These are phyloP conservation scores for Blastomussa wellsi DNA, from an alignment of 92 coral and sea anemone genomes.

Conservation along the genomic window DNA sequence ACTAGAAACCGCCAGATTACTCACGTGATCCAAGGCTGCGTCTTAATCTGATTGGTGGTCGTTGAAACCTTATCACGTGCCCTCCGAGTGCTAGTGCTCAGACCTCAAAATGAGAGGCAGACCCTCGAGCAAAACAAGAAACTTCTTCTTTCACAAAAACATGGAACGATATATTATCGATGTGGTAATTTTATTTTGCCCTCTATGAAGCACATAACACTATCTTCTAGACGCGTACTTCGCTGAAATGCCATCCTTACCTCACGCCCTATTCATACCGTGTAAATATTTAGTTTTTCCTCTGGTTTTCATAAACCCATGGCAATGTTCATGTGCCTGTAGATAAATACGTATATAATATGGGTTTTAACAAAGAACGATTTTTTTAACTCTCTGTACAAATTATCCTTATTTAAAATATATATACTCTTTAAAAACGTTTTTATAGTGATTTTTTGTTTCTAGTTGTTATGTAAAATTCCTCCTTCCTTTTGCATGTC, in stretches of 20 bases:
- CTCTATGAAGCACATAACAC: not conserved
- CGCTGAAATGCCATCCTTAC: not conserved
- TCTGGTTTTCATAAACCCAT: not conserved
- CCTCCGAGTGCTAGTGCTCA: not conserved
- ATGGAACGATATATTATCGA: not conserved
- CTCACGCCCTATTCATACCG: not conserved
- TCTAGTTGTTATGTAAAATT: not conserved
- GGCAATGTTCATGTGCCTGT: not conserved
- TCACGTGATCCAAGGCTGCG: conserved; percentile 54
- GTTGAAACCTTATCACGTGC: not conserved
- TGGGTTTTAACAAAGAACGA: not conserved
- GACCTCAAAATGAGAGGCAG: not conserved
- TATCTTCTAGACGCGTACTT: not conserved
- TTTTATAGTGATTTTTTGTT: not conserved
- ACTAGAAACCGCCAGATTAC: conserved; percentile 80
- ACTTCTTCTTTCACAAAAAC: not conserved
- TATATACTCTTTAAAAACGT: conserved; percentile 2
- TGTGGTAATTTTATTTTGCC: not conserved
- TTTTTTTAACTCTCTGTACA: conserved; percentile 5
- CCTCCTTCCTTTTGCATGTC: not conserved
- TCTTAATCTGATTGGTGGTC: conserved; percentile 17
- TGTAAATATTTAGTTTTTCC: not conserved
- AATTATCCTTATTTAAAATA: not conserved
- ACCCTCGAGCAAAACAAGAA: not conserved
- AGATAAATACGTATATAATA: conserved; percentile 34